Percentiles rank a stretch among this genome's conserved stretches.
Conservation (phyloP, 2,888 invertebrate genomes). For the Ectobius pallidus region DNA sequence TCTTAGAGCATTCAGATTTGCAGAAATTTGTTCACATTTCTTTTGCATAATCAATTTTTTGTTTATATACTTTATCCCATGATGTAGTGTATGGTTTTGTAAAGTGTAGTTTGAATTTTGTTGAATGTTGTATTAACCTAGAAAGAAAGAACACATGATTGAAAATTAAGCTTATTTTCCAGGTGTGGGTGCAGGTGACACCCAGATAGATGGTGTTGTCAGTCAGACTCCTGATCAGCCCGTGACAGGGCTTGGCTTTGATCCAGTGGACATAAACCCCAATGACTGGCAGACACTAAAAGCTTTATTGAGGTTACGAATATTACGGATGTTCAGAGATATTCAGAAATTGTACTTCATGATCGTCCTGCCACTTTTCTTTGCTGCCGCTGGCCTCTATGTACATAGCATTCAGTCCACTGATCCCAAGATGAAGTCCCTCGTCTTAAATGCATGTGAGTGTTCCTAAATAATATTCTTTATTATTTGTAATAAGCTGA, state of each 20-base stretch:
- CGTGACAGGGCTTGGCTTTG: constrained; percentile 64
- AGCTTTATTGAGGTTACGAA: constrained; percentile 70
- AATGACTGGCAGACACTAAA: constrained; percentile 67
- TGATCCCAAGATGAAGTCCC: constrained; percentile 66
- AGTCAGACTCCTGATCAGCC: constrained; percentile 52
- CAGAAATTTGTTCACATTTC: too few relatives aligned
- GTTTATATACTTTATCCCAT: too few relatives aligned
- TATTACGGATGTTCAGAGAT: constrained; percentile 69
- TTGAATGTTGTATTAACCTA: too few relatives aligned
- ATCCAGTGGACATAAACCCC: constrained; percentile 68
- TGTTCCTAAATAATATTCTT: too few relatives aligned
- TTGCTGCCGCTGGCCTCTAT: constrained; percentile 72
- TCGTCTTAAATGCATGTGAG: constrained; percentile 63
- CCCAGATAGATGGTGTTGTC: constrained; percentile 21
- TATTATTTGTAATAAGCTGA: too few relatives aligned
- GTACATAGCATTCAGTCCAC: constrained; percentile 66
- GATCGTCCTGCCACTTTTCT: constrained; percentile 70
- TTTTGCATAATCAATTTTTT: too few relatives aligned
- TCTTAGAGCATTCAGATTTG: too few relatives aligned
- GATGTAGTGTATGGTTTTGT: too few relatives aligned
- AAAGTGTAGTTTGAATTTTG: too few relatives aligned
- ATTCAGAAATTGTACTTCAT: constrained; percentile 76
- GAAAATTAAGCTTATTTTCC: background rate
- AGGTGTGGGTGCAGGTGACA: constrained; percentile 16
- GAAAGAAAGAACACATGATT: background rate